phyloP scores from a whole-genome alignment of 2,797 vertebrate species.

The Neoniphon sammara region DNA sequence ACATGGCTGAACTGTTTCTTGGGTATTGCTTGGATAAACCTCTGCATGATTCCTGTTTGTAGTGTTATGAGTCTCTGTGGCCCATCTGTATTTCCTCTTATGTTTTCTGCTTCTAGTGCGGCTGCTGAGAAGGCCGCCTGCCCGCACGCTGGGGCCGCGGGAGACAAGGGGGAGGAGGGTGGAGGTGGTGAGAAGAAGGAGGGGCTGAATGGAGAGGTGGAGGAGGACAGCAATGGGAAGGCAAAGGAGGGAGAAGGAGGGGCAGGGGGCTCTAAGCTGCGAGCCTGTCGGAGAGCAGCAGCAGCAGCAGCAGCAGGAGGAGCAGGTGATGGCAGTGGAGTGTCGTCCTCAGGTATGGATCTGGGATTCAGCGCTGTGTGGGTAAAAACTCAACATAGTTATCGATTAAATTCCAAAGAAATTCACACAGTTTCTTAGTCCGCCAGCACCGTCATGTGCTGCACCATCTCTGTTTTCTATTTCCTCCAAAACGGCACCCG shows the following conservation, averaged over 20 bases:
- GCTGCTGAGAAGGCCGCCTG: slow-evolving; percentile 79
- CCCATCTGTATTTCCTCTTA: neutral
- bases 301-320: slow-evolving; percentile 10
- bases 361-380: neutral
- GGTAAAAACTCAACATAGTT: too few relatives aligned
- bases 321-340: slow-evolving; percentile 47
- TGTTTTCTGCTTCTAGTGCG: slow-evolving; percentile 50
- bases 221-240: slow-evolving; percentile 86
- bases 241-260: slow-evolving; percentile 67
- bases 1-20: neutral
- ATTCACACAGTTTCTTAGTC: too few relatives aligned
- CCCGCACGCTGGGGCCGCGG: slow-evolving; percentile 63
- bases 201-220: slow-evolving; percentile 83
- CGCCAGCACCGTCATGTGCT: too few relatives aligned
- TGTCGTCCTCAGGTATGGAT: slow-evolving; percentile 52
- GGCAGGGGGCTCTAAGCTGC: slow-evolving; percentile 75
- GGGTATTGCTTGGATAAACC: neutral
- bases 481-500: too few relatives aligned
- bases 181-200: slow-evolving; percentile 83
- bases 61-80: neutral
- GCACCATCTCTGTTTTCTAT: too few relatives aligned
- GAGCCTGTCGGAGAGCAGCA: slow-evolving; percentile 78
- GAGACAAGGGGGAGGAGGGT: slow-evolving; percentile 77
- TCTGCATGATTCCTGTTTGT: neutral
- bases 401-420: too few relatives aligned